A percentile compares a stretch with the other conserved stretches of the same genome.
Evolutionary conservation across 1,140 invertebrate genomes (phyloP).

Genomic region (Brachionus angularis): DNA sequence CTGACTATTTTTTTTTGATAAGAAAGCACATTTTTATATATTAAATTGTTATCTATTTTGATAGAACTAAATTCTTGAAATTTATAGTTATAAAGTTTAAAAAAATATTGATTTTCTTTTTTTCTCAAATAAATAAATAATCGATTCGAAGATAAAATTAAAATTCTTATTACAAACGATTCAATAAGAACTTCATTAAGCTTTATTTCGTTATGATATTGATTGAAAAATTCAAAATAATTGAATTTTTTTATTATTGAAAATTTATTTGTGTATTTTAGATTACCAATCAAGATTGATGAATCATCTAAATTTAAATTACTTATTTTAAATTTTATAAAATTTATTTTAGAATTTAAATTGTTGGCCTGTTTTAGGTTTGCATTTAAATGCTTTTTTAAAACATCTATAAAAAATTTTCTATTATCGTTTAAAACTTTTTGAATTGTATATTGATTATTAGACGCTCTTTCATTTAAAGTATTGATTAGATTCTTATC

Average conservation of each 20-base stretch:
- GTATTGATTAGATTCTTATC: not conserved
- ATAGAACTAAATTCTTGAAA: not conserved
- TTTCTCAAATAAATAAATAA: slow-evolving; percentile 10
- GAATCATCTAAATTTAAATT: not conserved
- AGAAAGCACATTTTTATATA: slow-evolving; percentile 29
- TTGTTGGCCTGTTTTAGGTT: too few species aligned
- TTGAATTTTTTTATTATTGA: slow-evolving; percentile 23
- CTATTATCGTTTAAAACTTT: not conserved
- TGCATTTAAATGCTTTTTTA: not conserved
- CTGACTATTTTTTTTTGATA: not conserved
- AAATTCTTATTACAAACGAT: slow-evolving; percentile 7
- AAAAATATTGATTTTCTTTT: not conserved
- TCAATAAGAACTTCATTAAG: not conserved
- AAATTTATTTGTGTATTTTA: slow-evolving; percentile 12
- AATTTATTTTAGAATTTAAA: not conserved
- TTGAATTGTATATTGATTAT: not conserved
- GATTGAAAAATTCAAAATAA: slow-evolving; percentile 33
- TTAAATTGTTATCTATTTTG: not conserved
- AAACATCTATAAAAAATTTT: not conserved
- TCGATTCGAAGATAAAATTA: not conserved
- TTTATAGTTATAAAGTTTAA: slow-evolving; percentile 29
- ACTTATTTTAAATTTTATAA: not conserved
- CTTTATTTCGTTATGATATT: not conserved
- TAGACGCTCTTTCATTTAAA: not conserved
- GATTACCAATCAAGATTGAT: not conserved